phyloP scores from a whole-genome alignment of 1,140 invertebrate genomes.

The Aphaenogaster floridana region DNA sequence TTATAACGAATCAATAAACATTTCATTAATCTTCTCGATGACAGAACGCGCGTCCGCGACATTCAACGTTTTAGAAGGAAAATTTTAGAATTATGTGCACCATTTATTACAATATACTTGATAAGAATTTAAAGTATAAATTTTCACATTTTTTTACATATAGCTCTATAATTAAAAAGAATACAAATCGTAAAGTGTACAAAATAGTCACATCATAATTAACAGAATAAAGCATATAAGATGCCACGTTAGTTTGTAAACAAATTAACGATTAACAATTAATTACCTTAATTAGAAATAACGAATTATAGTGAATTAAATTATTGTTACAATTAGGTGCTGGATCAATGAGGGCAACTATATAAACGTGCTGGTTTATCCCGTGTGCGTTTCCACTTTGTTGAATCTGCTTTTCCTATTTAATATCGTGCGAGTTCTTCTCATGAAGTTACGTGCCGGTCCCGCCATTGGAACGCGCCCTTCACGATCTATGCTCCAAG shows the following conservation, averaged over 20 bases:
- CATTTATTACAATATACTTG: neutral
- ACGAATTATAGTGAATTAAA: neutral
- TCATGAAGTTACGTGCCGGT: constrained; percentile 93
- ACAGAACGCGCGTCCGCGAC: neutral
- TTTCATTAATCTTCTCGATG: neutral
- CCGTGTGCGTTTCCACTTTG: constrained; percentile 93
- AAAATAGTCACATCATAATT: neutral
- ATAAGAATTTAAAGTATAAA: constrained; percentile 4
- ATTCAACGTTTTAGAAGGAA: neutral
- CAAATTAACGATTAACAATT: neutral
- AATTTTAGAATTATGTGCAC: neutral
- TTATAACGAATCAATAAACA: neutral
- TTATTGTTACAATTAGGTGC: constrained; percentile 88
- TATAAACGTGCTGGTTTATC: constrained; percentile 91
- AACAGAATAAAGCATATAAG: neutral
- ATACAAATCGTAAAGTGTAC: neutral
- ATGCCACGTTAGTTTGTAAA: neutral
- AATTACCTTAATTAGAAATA: neutral
- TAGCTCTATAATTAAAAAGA: neutral
- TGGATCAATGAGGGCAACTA: constrained; percentile 94
- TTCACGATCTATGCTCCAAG: constrained; percentile 91
- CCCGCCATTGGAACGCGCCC: constrained; percentile 89
- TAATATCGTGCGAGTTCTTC: constrained; percentile 97
- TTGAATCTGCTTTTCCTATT: constrained; percentile 96
- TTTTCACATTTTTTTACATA: neutral